Base-by-base conservation (phyloP, 1,140 invertebrate species). In the Ruditapes philippinarum region DNA sequence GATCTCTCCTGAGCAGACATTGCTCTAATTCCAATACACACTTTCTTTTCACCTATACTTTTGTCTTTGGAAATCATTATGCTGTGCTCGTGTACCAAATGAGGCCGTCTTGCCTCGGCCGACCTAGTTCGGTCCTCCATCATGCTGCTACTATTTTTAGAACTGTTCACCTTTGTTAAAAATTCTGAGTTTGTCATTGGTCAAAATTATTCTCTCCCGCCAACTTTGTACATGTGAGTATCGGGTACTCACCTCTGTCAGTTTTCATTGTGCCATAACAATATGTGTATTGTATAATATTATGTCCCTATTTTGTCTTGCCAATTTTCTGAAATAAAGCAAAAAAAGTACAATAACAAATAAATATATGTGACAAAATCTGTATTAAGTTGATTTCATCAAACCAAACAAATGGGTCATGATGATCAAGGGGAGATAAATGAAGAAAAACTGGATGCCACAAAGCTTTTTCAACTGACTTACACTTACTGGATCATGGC, bases 1-100 rank as follows among this genome's bases (percentile, higher is more conserved):
- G 80, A 65, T 28, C 80, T 57, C 28, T 82, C 80, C 36, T 82
- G 80, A 42, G 80, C 80, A 12, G 80, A 82, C 80, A 65, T 82
- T 1, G 80, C 80, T 38, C 80, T 31, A n/a, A 82, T 49, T 14
- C 80, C 80, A 11, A 62, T 38, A 9, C 31, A 68, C 12, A 31
- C 60, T 33, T 57, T 62, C 33, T 79, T 79, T n/a, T 45, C 73
- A 4, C n/a, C 12, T 28, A n/a, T 25, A 5, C 1, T 11, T n/a
- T 40, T 42, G 3, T 36, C 38, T 19, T 36, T n/a, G 40, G 70
- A 74, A 7, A 40, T 22, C 33, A 70, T 14, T 36, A 70, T 38
- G 22, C 33, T 70, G 12, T 33, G 65, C 9, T 70, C 33, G 2
- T 7, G 33, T 14, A 40, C 33, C 7, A 74, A 22, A 70, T 70